Evolutionary conservation across 2,113 vertebrate species (phyloP).

Genomic region (Pachypanchax playfairii): DNA sequence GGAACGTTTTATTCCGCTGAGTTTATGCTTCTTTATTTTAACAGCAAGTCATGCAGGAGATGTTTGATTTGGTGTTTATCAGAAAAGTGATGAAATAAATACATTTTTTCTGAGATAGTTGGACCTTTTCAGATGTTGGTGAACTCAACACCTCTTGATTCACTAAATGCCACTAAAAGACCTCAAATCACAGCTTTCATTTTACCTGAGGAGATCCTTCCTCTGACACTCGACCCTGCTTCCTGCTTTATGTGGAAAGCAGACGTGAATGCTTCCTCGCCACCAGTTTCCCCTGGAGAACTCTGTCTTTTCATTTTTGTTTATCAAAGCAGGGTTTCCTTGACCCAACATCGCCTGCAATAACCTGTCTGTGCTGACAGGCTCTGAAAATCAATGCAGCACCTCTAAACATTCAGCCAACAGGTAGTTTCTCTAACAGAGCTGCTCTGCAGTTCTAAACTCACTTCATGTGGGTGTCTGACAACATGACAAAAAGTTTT

Average conservation of each 20-base stretch:
- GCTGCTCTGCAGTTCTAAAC: background rate
- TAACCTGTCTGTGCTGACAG: background rate
- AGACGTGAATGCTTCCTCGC: background rate
- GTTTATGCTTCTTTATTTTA: background rate
- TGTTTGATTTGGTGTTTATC: slow-evolving; percentile 5
- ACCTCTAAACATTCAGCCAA: background rate
- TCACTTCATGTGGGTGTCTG: background rate
- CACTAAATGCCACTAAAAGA: slow-evolving; percentile 13
- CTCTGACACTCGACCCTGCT: slow-evolving; percentile 29
- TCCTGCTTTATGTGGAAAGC: slow-evolving; percentile 21
- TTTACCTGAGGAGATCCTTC: slow-evolving; percentile 1
- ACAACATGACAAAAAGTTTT: background rate
- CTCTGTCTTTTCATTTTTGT: slow-evolving; percentile 2
- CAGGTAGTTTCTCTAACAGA: background rate
- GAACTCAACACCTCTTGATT: background rate
- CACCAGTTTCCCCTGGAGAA: background rate
- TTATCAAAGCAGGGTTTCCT: slow-evolving; percentile 22
- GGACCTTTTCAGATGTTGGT: background rate
- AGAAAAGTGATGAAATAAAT: background rate
- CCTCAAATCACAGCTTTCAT: slow-evolving; percentile 42
- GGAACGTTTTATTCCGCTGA: background rate
- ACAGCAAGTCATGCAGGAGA: background rate
- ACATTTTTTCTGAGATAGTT: background rate
- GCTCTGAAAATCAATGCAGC: background rate
- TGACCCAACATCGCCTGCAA: slow-evolving; percentile 3